Percentiles rank a stretch among this genome's conserved stretches.
These are phyloP conservation scores for Calidris pygmaea DNA, from an alignment of 2,113 vertebrate species.

Conservation along the genomic window DNA sequence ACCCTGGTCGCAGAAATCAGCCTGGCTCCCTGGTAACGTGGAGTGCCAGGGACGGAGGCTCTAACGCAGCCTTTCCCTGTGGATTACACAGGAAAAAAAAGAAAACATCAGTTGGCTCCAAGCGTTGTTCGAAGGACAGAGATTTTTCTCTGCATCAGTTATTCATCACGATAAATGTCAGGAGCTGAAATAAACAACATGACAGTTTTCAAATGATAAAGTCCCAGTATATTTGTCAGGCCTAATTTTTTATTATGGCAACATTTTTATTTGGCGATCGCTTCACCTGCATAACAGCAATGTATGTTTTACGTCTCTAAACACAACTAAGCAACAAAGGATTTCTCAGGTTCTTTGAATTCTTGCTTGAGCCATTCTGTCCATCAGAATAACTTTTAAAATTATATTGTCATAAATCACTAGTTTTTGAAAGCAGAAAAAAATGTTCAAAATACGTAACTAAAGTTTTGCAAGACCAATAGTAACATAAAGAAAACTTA, in stretches of 20 bases:
- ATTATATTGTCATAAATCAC: neutral
- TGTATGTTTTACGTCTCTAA: neutral
- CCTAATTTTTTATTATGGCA: conserved; percentile 2
- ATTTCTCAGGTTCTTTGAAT: neutral
- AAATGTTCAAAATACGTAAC: neutral
- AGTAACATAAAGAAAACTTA: neutral
- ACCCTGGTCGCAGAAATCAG: rapidly evolving
- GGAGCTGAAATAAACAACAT: conserved; percentile 19
- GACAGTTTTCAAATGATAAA: neutral
- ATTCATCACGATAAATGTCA: neutral
- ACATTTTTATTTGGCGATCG: neutral
- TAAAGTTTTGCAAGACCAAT: neutral
- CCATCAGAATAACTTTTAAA: neutral
- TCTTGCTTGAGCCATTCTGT: neutral
- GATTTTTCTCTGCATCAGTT: neutral
- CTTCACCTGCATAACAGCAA: neutral
- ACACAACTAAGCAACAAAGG: neutral
- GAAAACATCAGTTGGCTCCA: neutral
- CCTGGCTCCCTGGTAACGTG: rapidly evolving
- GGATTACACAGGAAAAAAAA: neutral
- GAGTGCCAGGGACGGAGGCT: neutral
- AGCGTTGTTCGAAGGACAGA: neutral
- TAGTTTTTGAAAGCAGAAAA: neutral
- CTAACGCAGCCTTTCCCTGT: neutral
- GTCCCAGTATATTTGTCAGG: neutral